A percentile compares a stretch with the other conserved stretches of the same genome.
phyloP scores from a whole-genome alignment of 2,888 invertebrate species.

The Cabera pusaria region DNA sequence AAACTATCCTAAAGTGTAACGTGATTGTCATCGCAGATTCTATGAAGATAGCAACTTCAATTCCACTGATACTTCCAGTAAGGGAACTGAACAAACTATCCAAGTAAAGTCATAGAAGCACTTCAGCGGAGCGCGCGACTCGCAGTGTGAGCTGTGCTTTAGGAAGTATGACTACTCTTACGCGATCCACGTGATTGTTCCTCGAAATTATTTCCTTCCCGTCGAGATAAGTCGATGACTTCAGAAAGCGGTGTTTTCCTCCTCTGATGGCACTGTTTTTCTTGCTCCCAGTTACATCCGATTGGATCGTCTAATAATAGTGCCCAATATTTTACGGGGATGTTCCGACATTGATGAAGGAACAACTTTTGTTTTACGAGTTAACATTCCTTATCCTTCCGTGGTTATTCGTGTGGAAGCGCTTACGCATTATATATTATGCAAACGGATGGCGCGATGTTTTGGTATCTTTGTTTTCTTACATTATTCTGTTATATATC shows the following conservation, averaged over 20 bases:
- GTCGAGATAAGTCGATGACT: conserved; percentile 17
- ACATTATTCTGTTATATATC: too few relatives aligned
- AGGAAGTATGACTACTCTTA: neutral
- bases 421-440: conserved; percentile 14
- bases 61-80: too few relatives aligned
- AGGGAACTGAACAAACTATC: too few relatives aligned
- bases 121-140: too few relatives aligned
- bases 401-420: conserved; percentile 13
- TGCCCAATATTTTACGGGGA: conserved; percentile 17
- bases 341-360: conserved; percentile 18
- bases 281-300: conserved; percentile 11
- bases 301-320: conserved; percentile 23
- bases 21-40: too few relatives aligned
- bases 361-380: conserved; percentile 22
- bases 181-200: conserved; percentile 20
- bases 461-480: too few relatives aligned
- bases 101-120: too few relatives aligned
- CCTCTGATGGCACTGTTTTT: conserved; percentile 19
- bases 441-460: conserved; percentile 7
- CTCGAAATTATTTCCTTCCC: conserved; percentile 19
- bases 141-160: too few relatives aligned
- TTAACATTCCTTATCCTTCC: conserved; percentile 14
- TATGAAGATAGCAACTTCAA: too few relatives aligned
- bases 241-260: conserved; percentile 16
- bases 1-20: too few relatives aligned